Evolutionary conservation across 2,888 invertebrate species (phyloP).

Genomic region (Choristoneura rosaceana): DNA sequence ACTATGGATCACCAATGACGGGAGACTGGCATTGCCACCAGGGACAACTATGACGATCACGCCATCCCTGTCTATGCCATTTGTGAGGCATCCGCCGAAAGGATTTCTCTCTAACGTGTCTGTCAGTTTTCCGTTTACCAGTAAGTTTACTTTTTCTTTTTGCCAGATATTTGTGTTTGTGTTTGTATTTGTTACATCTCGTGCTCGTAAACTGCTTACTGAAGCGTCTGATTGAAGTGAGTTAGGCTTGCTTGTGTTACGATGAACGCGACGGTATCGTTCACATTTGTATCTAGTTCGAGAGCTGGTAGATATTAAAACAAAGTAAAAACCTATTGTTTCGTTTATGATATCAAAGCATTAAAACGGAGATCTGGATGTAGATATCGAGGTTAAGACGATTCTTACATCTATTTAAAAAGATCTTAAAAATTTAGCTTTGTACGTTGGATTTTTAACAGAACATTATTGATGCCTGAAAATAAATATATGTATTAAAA

Average conservation of each 20-base stretch:
- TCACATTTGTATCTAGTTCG: not conserved
- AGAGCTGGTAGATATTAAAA: too few relatives aligned
- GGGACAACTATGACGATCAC: conserved; percentile 92
- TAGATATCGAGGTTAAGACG: too few relatives aligned
- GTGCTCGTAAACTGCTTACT: not conserved
- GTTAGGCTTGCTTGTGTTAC: not conserved
- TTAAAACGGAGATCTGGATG: too few relatives aligned
- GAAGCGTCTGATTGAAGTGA: not conserved
- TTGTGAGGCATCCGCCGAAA: conserved; percentile 93
- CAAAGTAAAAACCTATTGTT: too few relatives aligned
- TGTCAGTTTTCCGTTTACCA: conserved; percentile 93
- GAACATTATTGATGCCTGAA: too few relatives aligned
- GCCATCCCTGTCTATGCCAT: conserved; percentile 92
- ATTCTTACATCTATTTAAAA: too few relatives aligned
- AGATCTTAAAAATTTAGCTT: too few relatives aligned
- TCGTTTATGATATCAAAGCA: too few relatives aligned
- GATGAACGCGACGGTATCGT: not conserved
- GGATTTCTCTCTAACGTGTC: conserved; percentile 94
- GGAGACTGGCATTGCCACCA: conserved; percentile 92
- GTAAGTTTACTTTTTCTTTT: conserved; percentile 82
- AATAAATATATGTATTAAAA: too few relatives aligned
- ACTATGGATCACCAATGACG: conserved; percentile 94
- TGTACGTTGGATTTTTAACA: too few relatives aligned
- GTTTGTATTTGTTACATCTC: not conserved
- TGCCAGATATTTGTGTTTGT: not conserved